phyloP scores from a whole-genome alignment of 2,113 vertebrate species.

The Cebidichthys violaceus region DNA sequence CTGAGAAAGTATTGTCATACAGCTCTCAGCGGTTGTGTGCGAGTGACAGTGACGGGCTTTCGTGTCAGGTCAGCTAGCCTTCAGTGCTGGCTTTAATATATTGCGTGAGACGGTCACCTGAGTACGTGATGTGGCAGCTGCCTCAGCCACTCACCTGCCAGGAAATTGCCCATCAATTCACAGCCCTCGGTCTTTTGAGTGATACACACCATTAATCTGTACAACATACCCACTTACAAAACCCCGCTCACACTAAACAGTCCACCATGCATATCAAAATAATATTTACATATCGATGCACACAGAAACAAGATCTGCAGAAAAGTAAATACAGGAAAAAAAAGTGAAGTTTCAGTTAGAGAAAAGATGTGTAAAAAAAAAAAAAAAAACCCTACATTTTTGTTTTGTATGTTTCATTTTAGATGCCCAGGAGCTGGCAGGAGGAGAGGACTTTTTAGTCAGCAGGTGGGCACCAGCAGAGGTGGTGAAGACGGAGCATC shows the following conservation, averaged over 20 bases:
- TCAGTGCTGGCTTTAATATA: conserved; percentile 65
- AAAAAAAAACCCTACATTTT: not conserved
- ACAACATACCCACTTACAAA: conserved; percentile 13
- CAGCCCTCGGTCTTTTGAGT: conserved; percentile 48
- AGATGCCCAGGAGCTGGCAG: conserved; percentile 71
- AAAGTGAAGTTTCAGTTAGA: not conserved
- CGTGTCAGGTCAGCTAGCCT: conserved; percentile 45
- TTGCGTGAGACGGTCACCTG: conserved; percentile 50
- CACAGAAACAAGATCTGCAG: not conserved
- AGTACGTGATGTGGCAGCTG: conserved; percentile 41
- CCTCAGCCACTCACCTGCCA: conserved; percentile 50
- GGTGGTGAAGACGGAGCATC: conserved; percentile 57
- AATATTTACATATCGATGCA: not conserved
- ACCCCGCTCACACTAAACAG: not conserved
- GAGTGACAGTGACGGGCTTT: conserved; percentile 41
- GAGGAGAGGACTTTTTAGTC: conserved; percentile 72
- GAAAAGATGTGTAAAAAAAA: not conserved
- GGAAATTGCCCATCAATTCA: conserved; percentile 65
- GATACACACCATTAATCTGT: conserved; percentile 15
- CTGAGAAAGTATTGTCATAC: not conserved
- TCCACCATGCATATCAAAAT: conserved; percentile 11
- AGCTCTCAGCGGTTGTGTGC: conserved; percentile 3
- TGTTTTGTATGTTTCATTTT: conserved; percentile 13
- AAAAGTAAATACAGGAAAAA: not conserved
- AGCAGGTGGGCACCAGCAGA: conserved; percentile 48